Evolutionary conservation across 2,113 vertebrate species (phyloP).

Genomic region (Leuciscus idus): DNA sequence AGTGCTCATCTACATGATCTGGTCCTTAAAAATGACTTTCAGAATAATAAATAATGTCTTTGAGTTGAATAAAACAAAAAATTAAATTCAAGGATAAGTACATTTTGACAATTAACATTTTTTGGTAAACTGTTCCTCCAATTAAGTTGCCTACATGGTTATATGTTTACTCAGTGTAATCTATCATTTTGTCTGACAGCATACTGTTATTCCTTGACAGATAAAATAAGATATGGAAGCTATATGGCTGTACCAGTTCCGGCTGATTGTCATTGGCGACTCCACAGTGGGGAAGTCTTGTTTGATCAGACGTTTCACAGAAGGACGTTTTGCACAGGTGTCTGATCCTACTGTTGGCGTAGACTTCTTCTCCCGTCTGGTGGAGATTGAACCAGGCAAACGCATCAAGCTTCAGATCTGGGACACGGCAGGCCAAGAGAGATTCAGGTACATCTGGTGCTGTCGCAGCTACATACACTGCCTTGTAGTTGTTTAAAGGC

Average conservation of each 20-base stretch:
- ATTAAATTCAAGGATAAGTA: not conserved
- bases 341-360: slow-evolving; percentile 95
- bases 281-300: slow-evolving; percentile 96
- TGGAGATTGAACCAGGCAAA: slow-evolving; percentile 94
- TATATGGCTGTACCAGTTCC: slow-evolving; percentile 97
- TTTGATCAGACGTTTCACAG: slow-evolving; percentile 93
- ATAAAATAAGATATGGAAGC: slow-evolving; percentile 85
- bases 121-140: not conserved
- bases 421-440: slow-evolving; percentile 90
- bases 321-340: slow-evolving; percentile 92
- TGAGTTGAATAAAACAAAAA: not conserved
- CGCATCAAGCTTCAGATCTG: slow-evolving; percentile 93
- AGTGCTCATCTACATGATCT: not conserved
- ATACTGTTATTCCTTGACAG: slow-evolving; percentile 50
- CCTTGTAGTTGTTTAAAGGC: not conserved
- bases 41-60: not conserved
- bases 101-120: not conserved
- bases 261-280: slow-evolving; percentile 94
- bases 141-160: not conserved
- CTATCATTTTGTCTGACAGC: not conserved
- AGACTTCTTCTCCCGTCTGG: slow-evolving; percentile 95
- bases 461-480: not conserved
- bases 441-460: slow-evolving; percentile 81
- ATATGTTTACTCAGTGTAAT: not conserved
- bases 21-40: not conserved